These are phyloP conservation scores for Gopherus flavomarginatus DNA, from an alignment of 2,113 vertebrate genomes.

Conservation along the genomic window DNA sequence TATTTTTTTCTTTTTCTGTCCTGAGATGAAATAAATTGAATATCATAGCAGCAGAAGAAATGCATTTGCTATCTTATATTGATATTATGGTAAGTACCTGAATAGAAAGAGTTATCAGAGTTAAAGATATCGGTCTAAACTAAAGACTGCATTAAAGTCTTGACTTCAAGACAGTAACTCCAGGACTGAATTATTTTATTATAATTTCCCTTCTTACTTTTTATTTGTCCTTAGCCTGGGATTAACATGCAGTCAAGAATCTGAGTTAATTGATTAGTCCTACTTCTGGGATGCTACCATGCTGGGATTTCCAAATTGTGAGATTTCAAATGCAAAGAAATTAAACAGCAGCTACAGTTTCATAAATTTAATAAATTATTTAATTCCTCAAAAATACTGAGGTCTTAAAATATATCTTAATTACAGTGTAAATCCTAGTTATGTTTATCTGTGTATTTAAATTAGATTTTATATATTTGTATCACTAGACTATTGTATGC, in stretches of 20 bases:
- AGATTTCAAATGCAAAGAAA: background rate
- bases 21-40: background rate
- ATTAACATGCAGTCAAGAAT: background rate
- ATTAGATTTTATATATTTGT: background rate
- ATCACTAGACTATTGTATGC: background rate
- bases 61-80: background rate
- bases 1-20: background rate
- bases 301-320: background rate
- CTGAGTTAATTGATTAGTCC: background rate
- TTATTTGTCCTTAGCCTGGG: background rate
- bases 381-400: constrained; percentile 2
- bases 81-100: background rate
- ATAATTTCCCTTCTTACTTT: background rate
- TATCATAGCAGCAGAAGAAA: background rate
- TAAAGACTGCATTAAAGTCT: background rate
- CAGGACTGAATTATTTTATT: background rate
- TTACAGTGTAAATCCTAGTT: background rate
- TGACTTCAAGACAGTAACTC: background rate
- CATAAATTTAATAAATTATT: background rate
- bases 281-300: background rate
- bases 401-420: background rate
- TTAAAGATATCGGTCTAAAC: background rate
- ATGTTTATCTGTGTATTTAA: background rate
- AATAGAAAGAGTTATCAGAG: background rate
- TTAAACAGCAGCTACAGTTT: background rate